A percentile compares a stretch with the other conserved stretches of the same genome.
Evolutionary conservation across 2,888 invertebrate species (phyloP).

Genomic region (Ditylenchus weischeri): DNA sequence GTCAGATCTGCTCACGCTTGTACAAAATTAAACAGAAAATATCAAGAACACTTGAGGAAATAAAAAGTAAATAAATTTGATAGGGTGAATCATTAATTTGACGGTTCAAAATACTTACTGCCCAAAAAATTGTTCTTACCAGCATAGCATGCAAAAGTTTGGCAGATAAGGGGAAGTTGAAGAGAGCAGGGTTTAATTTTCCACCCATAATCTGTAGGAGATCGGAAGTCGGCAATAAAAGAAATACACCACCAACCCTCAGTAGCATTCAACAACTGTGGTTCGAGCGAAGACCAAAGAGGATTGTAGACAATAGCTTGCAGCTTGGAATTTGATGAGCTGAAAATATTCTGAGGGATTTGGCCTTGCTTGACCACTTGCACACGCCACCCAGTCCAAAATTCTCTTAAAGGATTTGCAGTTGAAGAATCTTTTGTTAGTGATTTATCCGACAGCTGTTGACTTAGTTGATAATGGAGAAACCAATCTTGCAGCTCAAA

Average conservation of each 20-base stretch:
- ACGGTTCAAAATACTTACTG: no score
- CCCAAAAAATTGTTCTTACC: slow-evolving; percentile 24
- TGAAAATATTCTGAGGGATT: slow-evolving; percentile 4
- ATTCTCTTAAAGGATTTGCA: slow-evolving; percentile 2
- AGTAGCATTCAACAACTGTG: slow-evolving; percentile 11
- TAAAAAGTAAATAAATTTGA: no score
- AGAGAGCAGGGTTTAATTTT: slow-evolving; percentile 33
- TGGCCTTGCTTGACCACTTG: neutral
- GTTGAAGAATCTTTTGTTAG: neutral
- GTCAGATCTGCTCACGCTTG: no score
- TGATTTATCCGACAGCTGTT: neutral
- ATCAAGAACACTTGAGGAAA: no score
- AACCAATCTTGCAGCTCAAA: slow-evolving; percentile 28
- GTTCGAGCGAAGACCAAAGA: slow-evolving; percentile 21
- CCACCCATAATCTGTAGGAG: slow-evolving; percentile 41
- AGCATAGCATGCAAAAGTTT: slow-evolving; percentile 47
- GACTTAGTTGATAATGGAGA: slow-evolving; percentile 15
- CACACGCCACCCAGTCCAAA: slow-evolving; percentile 22
- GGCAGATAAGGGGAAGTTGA: slow-evolving; percentile 40
- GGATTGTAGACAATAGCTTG: slow-evolving; percentile 10
- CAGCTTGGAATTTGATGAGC: neutral
- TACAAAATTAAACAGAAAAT: no score
- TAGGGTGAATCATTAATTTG: no score
- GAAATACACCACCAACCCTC: slow-evolving; percentile 23
- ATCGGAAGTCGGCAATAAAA: slow-evolving; percentile 14